Evolutionary conservation across 2,888 invertebrate species (phyloP).

Genomic region (Arrhopalites spinosus): DNA sequence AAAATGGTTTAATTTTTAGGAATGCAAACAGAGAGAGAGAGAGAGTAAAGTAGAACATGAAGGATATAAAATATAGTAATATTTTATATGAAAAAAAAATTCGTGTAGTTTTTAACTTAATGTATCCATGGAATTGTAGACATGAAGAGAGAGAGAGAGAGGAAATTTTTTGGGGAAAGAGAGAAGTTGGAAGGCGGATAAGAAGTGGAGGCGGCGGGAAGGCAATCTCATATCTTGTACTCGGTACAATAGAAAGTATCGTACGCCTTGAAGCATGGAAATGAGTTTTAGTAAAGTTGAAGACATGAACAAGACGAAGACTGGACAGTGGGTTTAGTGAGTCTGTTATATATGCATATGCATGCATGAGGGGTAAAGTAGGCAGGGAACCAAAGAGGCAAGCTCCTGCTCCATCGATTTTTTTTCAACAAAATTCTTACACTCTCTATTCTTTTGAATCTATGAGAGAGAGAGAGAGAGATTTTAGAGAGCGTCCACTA

Average conservation of each 20-base stretch:
- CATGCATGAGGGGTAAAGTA: not conserved
- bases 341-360: slow-evolving; percentile 5
- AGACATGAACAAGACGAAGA: slow-evolving; percentile 5
- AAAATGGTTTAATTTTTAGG: too few species aligned
- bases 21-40: too few species aligned
- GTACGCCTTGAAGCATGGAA: slow-evolving; percentile 42
- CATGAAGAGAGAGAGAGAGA: not conserved
- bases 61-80: too few species aligned
- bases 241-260: slow-evolving; percentile 6
- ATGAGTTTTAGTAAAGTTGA: slow-evolving; percentile 44
- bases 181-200: not conserved
- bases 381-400: too few species aligned
- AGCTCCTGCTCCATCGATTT: slow-evolving; percentile 46
- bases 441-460: slow-evolving; percentile 21
- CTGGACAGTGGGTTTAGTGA: slow-evolving; percentile 12
- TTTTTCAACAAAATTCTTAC: slow-evolving; percentile 38
- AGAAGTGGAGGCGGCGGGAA: slow-evolving; percentile 15
- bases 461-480: slow-evolving; percentile 27
- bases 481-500: slow-evolving; percentile 25
- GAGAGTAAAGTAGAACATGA: too few species aligned
- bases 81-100: too few species aligned
- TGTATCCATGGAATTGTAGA: too few species aligned
- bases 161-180: not conserved
- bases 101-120: too few species aligned
- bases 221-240: slow-evolving; percentile 14